A percentile compares a stretch with the other conserved stretches of the same genome.
Evolutionary conservation across 1,140 invertebrate species (phyloP).

Genomic region (Lepidostoma basale): DNA sequence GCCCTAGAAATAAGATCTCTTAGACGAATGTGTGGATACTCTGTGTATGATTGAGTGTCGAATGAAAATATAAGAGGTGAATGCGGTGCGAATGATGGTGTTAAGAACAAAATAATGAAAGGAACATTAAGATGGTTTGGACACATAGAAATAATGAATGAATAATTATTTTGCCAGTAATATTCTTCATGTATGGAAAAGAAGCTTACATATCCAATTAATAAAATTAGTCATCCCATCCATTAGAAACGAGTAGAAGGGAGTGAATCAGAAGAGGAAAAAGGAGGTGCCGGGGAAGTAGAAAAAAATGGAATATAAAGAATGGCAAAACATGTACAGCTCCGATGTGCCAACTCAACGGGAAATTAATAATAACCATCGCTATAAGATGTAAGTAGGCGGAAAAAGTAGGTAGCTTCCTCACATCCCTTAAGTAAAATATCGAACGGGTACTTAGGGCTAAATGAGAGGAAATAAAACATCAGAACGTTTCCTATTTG

Average conservation of each 20-base stretch:
- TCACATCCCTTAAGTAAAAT: constrained; percentile 1
- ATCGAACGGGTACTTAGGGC: not conserved
- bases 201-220: no score
- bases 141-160: no score
- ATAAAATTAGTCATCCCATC: no score
- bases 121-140: no score
- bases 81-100: no score
- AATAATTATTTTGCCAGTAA: no score
- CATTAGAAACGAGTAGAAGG: not conserved
- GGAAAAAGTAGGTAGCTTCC: constrained; percentile 26
- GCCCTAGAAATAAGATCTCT: no score
- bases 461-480: constrained; percentile 21
- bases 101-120: no score
- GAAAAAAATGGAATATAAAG: constrained; percentile 36
- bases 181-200: no score
- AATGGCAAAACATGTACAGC: constrained; percentile 29
- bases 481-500: not conserved
- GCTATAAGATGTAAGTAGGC: constrained; percentile 15
- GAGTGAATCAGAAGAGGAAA: not conserved
- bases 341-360: constrained; percentile 16
- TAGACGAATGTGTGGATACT: no score
- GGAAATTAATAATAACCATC: constrained; percentile 29
- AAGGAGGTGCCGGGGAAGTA: constrained; percentile 1
- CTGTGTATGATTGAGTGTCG: no score
- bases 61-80: no score